phyloP scores from a whole-genome alignment of 2,888 invertebrate genomes.

The Parnassius smintheus region DNA sequence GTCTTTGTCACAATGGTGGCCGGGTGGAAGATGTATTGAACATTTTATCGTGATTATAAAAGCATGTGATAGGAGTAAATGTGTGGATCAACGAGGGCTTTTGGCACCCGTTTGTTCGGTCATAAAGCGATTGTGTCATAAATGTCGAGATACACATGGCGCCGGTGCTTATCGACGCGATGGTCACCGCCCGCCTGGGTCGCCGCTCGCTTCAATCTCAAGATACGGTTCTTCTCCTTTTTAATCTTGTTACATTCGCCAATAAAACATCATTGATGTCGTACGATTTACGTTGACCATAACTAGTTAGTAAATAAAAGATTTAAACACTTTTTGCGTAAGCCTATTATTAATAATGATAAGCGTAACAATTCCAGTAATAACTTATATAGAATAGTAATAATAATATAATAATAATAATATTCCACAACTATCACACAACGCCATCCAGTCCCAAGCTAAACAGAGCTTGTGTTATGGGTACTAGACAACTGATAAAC shows the following conservation, averaged over 20 bases:
- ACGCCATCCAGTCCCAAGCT: too few relatives aligned
- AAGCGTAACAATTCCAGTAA: too few relatives aligned
- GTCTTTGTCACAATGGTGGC: slow-evolving; percentile 34
- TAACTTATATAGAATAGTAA: too few relatives aligned
- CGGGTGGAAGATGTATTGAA: slow-evolving; percentile 30
- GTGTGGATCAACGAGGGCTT: slow-evolving; percentile 72
- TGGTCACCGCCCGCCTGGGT: slow-evolving; percentile 30
- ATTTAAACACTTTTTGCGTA: too few relatives aligned
- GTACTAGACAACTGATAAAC: too few relatives aligned
- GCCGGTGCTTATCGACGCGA: slow-evolving; percentile 50
- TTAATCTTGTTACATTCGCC: neutral
- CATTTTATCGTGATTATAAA: slow-evolving; percentile 68
- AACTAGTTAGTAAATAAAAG: too few relatives aligned
- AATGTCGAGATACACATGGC: slow-evolving; percentile 59
- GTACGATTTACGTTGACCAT: too few relatives aligned
- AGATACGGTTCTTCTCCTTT: neutral
- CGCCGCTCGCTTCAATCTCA: slow-evolving; percentile 17
- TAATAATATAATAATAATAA: too few relatives aligned
- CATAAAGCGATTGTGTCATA: slow-evolving; percentile 42
- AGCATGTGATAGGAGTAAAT: slow-evolving; percentile 63
- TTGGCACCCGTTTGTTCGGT: slow-evolving; percentile 71
- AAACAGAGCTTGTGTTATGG: too few relatives aligned
- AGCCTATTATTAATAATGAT: too few relatives aligned
- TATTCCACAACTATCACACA: too few relatives aligned
- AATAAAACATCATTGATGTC: too few relatives aligned